Conservation (phyloP, 2,797 vertebrate genomes). For the Sparidentex hasta region DNA sequence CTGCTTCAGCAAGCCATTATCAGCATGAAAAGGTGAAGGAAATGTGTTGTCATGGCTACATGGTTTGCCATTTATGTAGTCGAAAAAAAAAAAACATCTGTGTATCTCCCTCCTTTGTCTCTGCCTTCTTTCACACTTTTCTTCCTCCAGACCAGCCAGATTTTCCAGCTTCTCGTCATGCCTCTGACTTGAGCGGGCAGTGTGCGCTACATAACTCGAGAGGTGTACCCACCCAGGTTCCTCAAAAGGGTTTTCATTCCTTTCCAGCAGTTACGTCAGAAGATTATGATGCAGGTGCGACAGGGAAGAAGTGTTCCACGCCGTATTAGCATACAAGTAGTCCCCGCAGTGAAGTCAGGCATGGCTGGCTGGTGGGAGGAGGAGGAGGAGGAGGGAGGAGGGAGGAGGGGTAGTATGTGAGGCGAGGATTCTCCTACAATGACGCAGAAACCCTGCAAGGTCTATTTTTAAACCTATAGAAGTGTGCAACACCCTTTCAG, state of each 20-base stretch:
- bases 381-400: conserved; percentile 6
- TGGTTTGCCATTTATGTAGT: conserved; percentile 35
- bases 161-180: conserved; percentile 72
- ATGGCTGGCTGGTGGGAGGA: conserved; percentile 32
- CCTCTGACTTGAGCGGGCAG: conserved; percentile 50
- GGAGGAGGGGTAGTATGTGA: conserved; percentile 30
- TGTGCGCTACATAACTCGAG: conserved; percentile 40
- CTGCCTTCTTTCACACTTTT: not conserved
- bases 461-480: conserved; percentile 83
- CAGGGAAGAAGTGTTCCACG: conserved; percentile 62
- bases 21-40: conserved; percentile 65
- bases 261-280: conserved; percentile 50
- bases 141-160: conserved; percentile 56
- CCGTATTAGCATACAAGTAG: conserved; percentile 59
- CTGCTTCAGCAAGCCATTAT: conserved; percentile 53
- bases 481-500: conserved; percentile 75
- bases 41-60: conserved; percentile 78
- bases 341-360: conserved; percentile 57
- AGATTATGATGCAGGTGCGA: conserved; percentile 56
- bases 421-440: conserved; percentile 81
- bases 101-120: conserved; percentile 42
- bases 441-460: conserved; percentile 77
- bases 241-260: conserved; percentile 44
- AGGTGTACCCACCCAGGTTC: conserved; percentile 57
- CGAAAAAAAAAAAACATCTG: conserved; percentile 32